These are phyloP conservation scores for Drosophila antonietae DNA, from an alignment of 2,888 invertebrate genomes.

Conservation along the genomic window DNA sequence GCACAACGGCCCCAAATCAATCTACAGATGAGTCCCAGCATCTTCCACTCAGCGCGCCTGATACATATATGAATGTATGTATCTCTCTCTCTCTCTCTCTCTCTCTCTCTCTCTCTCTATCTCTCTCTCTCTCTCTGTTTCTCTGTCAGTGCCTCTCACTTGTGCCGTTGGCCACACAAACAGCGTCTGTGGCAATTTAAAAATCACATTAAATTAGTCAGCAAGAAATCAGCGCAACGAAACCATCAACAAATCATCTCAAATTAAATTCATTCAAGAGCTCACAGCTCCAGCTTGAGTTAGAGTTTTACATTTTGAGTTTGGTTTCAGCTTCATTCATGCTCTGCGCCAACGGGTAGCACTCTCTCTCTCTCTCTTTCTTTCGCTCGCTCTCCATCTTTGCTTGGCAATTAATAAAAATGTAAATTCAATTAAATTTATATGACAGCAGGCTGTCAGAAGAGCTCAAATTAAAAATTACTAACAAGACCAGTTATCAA, in stretches of 20 bases:
- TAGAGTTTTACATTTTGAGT: conserved; percentile 10
- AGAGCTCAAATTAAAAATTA: conserved; percentile 83
- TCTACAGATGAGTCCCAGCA: conserved; percentile 47
- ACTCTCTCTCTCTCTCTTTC: conserved; percentile 19
- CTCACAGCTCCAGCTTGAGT: conserved; percentile 22
- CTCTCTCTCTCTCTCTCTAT: not conserved
- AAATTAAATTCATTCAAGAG: conserved; percentile 80
- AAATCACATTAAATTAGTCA: conserved; percentile 82
- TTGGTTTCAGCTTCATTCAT: conserved; percentile 58
- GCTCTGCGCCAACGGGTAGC: conserved; percentile 53
- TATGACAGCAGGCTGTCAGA: conserved; percentile 84
- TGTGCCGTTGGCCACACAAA: conserved; percentile 60
- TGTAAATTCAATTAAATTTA: conserved; percentile 84
- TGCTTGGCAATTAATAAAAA: conserved; percentile 82
- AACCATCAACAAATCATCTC: conserved; percentile 81
- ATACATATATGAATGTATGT: not conserved
- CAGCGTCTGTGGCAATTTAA: conserved; percentile 74
- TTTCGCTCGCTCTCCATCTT: conserved; percentile 9
- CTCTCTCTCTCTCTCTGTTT: not conserved
- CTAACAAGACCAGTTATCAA: conserved; percentile 75
- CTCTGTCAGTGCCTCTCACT: not conserved
- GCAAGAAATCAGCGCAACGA: conserved; percentile 81
- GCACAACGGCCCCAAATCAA: conserved; percentile 65
- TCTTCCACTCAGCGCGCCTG: conserved; percentile 21
- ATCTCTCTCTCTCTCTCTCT: not conserved